Base-by-base conservation (phyloP, 2,113 vertebrate genomes). In the Salvelinus namaycush region DNA sequence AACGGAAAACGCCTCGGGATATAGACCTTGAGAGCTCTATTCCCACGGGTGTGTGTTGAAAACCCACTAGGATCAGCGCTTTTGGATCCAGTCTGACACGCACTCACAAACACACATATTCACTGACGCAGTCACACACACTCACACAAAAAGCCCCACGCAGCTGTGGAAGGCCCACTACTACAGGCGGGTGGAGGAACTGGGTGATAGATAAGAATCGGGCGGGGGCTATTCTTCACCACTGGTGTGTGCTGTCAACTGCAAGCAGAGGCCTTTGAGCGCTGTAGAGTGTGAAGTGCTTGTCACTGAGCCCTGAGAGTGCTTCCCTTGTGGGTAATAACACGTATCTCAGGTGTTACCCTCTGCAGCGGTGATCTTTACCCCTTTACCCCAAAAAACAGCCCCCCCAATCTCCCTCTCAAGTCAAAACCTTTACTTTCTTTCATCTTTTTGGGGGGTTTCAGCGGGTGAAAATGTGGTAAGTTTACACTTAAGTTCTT, bases 251-350 rank as follows among this genome's bases (percentile, higher is more conserved):
- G 69, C 67, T 14, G 48, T 78, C 72, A 72, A 69, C 59, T 68
- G 34, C 75, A 75, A 57, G 62, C 73, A 18, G 31, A 16, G 69
- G 60, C 76, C 65, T 80, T 80, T 75, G 31, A 76, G 65, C 68
- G 64, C 62, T 51, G 29, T 70, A 49, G 34, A 48, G 74, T 70
- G 66, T 83, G 70, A 79, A 62, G 74, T 70, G 62, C 49, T 75
- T 77, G 74, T 64, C 78, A 83, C 18, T 74, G 72, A 83, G 62
- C 75, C 70, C 71, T 83, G 39, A 72, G 76, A 81, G 68, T 16
- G 49, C 57, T 68, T 74, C 73, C 65, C 65, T 76, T 69, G 73
- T 65, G 67, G 59, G 64, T 73, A 76, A 76, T 76, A 76, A 79
- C 59, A 68, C 76, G 31, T 64, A 69, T 20, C 68, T 78, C 71